Percentiles rank a stretch among this genome's conserved stretches.
These are phyloP conservation scores for Tetramorium bicarinatum DNA, from an alignment of 2,888 invertebrate genomes.

Conservation along the genomic window DNA sequence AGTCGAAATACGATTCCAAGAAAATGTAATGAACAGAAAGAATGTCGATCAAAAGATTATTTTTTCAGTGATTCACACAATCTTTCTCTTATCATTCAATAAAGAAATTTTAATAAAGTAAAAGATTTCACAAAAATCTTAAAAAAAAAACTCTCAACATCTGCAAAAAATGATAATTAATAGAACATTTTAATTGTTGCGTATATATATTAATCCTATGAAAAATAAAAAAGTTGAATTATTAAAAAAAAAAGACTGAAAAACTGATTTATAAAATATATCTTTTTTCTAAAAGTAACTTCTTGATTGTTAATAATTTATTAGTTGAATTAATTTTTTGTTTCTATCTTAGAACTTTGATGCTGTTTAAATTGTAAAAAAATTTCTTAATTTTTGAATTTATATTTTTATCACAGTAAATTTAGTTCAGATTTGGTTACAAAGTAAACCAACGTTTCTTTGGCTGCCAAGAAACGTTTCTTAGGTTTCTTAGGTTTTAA, in stretches of 20 bases:
- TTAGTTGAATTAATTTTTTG: background rate
- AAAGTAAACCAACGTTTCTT: background rate
- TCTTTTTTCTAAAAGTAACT: background rate
- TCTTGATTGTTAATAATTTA: background rate
- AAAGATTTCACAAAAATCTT: background rate
- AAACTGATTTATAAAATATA: background rate
- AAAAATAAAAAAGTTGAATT: background rate
- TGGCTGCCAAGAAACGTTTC: background rate
- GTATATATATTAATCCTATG: background rate
- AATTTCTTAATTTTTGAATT: background rate
- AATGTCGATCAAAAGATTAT: conserved; percentile 14
- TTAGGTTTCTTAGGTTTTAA: background rate
- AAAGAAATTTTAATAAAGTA: background rate
- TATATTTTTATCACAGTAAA: background rate
- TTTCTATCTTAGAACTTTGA: background rate
- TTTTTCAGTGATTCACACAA: background rate
- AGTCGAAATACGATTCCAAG: conserved; percentile 15
- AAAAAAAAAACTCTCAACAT: background rate
- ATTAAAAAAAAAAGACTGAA: background rate
- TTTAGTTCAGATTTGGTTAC: background rate
- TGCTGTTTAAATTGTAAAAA: background rate
- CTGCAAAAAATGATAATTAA: background rate
- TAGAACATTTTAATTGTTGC: too few species aligned
- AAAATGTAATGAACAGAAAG: conserved; percentile 33
- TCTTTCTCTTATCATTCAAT: background rate